Percentiles rank a stretch among this genome's conserved stretches.
These are phyloP conservation scores for Frankliniella intonsa DNA, from an alignment of 2,888 invertebrate species.

Conservation along the genomic window DNA sequence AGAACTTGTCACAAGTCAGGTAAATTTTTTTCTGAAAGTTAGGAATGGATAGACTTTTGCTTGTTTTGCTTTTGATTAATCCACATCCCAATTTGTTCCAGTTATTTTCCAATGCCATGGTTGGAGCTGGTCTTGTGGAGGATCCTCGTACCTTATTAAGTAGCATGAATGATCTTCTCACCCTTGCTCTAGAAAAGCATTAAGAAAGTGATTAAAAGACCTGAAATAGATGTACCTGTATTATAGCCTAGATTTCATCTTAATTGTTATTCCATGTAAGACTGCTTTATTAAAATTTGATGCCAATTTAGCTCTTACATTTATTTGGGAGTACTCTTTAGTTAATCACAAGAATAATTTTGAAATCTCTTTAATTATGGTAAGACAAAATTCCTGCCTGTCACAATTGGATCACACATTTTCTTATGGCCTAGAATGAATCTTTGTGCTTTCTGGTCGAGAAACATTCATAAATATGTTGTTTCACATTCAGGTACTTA, in stretches of 20 bases:
- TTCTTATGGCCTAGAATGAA: background rate
- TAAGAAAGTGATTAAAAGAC: conserved; percentile 41
- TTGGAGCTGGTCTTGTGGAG: conserved; percentile 87
- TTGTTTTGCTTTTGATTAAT: background rate
- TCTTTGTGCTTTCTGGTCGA: background rate
- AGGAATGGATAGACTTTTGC: background rate
- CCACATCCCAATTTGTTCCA: conserved; percentile 46
- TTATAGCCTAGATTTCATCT: background rate
- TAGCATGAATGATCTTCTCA: conserved; percentile 80
- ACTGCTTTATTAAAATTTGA: conserved; percentile 17
- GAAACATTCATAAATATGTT: background rate
- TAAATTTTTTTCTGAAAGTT: conserved; percentile 43
- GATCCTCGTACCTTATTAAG: conserved; percentile 82
- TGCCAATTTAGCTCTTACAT: background rate
- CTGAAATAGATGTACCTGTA: conserved; percentile 25
- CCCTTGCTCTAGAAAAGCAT: conserved; percentile 74
- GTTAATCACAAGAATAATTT: background rate
- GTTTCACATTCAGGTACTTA: too few relatives aligned
- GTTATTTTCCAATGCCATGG: conserved; percentile 91
- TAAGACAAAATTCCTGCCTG: background rate
- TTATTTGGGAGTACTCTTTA: background rate
- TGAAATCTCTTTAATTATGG: background rate
- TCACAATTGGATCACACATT: background rate
- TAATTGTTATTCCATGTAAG: conserved; percentile 4
- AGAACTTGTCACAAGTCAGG: conserved; percentile 78